Conservation (phyloP, 2,797 vertebrate genomes). For the Eptatretus atami region DNA sequence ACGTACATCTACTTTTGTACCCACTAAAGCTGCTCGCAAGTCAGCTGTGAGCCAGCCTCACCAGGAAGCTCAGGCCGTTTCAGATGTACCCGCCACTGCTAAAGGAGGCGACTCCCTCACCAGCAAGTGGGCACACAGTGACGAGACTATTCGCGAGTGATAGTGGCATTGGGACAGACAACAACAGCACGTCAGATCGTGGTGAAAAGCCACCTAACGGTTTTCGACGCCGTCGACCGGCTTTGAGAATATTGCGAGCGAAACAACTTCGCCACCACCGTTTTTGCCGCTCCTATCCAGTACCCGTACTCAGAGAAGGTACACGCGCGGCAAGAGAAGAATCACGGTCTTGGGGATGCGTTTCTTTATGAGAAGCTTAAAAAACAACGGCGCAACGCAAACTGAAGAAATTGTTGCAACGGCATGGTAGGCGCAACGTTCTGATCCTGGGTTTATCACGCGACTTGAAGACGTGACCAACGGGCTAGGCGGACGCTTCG, state of each 20-base stretch:
- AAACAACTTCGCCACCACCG: conserved; percentile 38
- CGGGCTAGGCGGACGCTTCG: conserved; percentile 45
- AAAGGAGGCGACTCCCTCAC: conserved; percentile 58
- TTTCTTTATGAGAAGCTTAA: conserved; percentile 47
- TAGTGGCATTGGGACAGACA: conserved; percentile 61
- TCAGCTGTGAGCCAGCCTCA: conserved; percentile 23
- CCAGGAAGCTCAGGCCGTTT: conserved; percentile 43
- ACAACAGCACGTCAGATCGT: conserved; percentile 53
- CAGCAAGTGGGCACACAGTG: conserved; percentile 53
- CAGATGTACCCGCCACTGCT: conserved; percentile 17
- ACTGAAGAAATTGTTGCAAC: conserved; percentile 71
- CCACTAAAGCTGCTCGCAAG: conserved; percentile 4
- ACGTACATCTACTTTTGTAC: not conserved
- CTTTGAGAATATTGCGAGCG: conserved; percentile 17
- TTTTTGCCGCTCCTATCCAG: conserved; percentile 66
- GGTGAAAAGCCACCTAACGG: conserved; percentile 50
- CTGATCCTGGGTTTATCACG: conserved; percentile 60
- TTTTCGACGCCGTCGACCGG: conserved; percentile 31
- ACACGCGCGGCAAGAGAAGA: conserved; percentile 51
- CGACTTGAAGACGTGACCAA: conserved; percentile 55
- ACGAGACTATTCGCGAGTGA: conserved; percentile 61
- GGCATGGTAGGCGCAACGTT: conserved; percentile 14
- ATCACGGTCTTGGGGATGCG: conserved; percentile 24
- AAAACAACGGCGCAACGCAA: conserved; percentile 61
- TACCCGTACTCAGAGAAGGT: conserved; percentile 54